Evolutionary conservation across 2,888 invertebrate genomes (phyloP), one percentile per base, ranked within the genome.

Genomic region (Tuberolachnus salignus): DNA sequence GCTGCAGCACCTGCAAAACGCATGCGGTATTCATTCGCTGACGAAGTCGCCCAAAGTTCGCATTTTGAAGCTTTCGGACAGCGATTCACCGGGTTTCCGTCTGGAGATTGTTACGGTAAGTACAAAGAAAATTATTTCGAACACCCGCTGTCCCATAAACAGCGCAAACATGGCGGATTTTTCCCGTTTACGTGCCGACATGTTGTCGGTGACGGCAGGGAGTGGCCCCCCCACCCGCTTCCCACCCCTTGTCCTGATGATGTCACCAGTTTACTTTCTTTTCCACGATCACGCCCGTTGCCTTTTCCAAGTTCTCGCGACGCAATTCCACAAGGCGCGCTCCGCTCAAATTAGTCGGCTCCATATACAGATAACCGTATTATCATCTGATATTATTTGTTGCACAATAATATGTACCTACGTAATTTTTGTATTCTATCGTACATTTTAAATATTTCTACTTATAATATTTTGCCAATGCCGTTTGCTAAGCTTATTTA

Each of bases 1-100:
- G 51, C 67, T n/a, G 78, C 67, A 59, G 78, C 78, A 78, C 78
- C 78, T 42, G 78, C 78, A n/a, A 78, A 78, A 69, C 78, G 78
- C 61, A 78, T 78, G 78, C 55, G 78, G 42, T 78, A 78, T 13
- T 67, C 78, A 16, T 78, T 78, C 34, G 78, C 69, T 34, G 78
- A 78, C 51, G 78, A 78, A 59, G 49, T 78, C 42, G 51, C 67
- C 10, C 67, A 61, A 23, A 78, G 10, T 69, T 78, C 78, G 49
- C 78, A 78, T 49, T 78, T 51, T 13, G 67, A 78, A 61, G 34
- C 67, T 61, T 78, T 67, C 14, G 78, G 78, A 1, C 78, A 78
- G 16, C 69, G 78, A 46, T 78, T 61, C 42, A 78, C 69, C 10
- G 78, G 78, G n/a, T 78, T 78, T 42, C 64, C 78, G 51, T 78